Evolutionary conservation across 2,113 vertebrate species (phyloP).

Genomic region (Podilymbus podiceps): DNA sequence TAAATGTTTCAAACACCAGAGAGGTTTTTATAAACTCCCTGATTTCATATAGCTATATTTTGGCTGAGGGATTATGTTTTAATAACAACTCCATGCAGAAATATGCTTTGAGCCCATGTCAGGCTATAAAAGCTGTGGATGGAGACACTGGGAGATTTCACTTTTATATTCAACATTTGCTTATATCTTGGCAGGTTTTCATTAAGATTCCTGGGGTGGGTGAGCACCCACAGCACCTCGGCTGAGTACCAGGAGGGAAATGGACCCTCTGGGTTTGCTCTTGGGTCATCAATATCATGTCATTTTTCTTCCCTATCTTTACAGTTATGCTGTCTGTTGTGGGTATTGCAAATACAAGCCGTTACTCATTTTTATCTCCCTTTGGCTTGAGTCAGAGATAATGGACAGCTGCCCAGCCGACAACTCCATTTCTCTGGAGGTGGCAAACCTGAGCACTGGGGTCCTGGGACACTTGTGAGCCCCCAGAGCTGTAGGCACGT

Average conservation of each 20-base stretch:
- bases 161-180: neutral
- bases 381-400: neutral
- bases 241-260: neutral
- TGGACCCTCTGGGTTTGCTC: neutral
- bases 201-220: neutral
- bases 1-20: neutral
- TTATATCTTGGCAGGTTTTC: neutral
- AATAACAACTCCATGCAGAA: neutral
- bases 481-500: accelerated
- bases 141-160: accelerated
- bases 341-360: neutral
- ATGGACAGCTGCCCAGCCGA: neutral
- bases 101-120: neutral
- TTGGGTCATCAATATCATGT: neutral
- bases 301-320: neutral
- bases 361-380: neutral
- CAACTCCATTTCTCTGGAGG: neutral
- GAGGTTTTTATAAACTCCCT: neutral
- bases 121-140: neutral
- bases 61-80: neutral
- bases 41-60: neutral
- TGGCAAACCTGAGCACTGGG: neutral
- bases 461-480: neutral
- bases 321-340: neutral
- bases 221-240: neutral